phyloP scores from a whole-genome alignment of 2,888 invertebrate genomes.

The Drosophila flavopinicola region DNA sequence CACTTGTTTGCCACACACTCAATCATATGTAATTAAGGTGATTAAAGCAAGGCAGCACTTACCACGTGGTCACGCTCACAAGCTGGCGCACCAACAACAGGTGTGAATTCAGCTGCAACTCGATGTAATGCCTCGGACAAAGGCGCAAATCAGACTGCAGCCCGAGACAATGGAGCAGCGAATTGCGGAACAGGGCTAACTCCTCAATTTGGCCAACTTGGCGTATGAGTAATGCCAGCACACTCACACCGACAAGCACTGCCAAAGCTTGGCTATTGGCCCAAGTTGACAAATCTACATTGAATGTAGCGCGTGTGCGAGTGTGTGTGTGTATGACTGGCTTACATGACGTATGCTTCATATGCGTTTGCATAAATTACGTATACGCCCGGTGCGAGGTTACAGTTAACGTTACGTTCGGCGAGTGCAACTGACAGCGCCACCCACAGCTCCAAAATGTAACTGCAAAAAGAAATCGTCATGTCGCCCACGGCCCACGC shows the following conservation, averaged over 20 bases:
- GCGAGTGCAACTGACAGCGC: conserved; percentile 48
- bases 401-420: conserved; percentile 5
- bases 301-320: conserved; percentile 8
- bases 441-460: conserved; percentile 8
- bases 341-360: conserved; percentile 68
- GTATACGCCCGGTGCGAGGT: conserved; percentile 48
- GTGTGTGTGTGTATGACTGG: conserved; percentile 10
- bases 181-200: too few species aligned
- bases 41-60: not conserved
- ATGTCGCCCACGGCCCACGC: conserved; percentile 4
- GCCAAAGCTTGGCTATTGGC: conserved; percentile 4
- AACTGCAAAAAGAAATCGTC: conserved; percentile 3
- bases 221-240: conserved; percentile 60
- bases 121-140: not conserved
- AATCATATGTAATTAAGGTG: not conserved
- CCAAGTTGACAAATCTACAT: conserved; percentile 44
- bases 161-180: too few species aligned
- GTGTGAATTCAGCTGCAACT: not conserved
- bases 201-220: conserved; percentile 47
- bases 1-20: not conserved
- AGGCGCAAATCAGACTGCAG: not conserved
- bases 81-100: not conserved
- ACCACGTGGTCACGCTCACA: not conserved
- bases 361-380: conserved; percentile 53
- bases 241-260: not conserved